Percentiles rank a stretch among this genome's conserved stretches.
phyloP scores from a whole-genome alignment of 2,113 vertebrate genomes.

The Pomatorhinus ruficollis region DNA sequence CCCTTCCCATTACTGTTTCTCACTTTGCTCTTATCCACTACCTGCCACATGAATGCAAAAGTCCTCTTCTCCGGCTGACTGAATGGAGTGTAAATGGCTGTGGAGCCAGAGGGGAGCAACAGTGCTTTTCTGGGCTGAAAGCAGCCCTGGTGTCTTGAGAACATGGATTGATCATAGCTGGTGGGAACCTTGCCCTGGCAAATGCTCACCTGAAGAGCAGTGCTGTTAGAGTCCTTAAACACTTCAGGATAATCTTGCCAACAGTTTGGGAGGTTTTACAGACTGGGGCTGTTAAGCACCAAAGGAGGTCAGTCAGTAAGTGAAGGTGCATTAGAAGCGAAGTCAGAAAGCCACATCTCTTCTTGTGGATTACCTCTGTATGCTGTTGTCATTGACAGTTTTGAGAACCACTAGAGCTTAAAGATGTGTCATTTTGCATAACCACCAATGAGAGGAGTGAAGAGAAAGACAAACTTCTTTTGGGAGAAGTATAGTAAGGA shows the following conservation, averaged over 20 bases:
- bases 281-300: not conserved
- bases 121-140: not conserved
- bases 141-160: not conserved
- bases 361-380: not conserved
- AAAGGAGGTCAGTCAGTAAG: not conserved
- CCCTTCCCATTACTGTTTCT: not conserved
- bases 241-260: not conserved
- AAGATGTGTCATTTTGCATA: not conserved
- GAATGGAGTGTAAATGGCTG: not conserved
- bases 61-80: not conserved
- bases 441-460: not conserved
- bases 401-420: not conserved
- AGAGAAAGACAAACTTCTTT: not conserved
- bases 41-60: rapidly evolving
- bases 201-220: not conserved
- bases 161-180: not conserved
- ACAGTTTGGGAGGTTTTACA: not conserved
- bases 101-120: not conserved
- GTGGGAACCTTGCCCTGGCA: not conserved
- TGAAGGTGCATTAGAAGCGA: not conserved
- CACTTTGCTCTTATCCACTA: not conserved
- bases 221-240: not conserved
- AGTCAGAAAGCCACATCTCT: not conserved
- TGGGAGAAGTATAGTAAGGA: not conserved
- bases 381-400: not conserved